Percentiles rank a stretch among this genome's conserved stretches.
phyloP scores from a whole-genome alignment of 1,140 invertebrate genomes.

The Lepeophtheirus salmonis region DNA sequence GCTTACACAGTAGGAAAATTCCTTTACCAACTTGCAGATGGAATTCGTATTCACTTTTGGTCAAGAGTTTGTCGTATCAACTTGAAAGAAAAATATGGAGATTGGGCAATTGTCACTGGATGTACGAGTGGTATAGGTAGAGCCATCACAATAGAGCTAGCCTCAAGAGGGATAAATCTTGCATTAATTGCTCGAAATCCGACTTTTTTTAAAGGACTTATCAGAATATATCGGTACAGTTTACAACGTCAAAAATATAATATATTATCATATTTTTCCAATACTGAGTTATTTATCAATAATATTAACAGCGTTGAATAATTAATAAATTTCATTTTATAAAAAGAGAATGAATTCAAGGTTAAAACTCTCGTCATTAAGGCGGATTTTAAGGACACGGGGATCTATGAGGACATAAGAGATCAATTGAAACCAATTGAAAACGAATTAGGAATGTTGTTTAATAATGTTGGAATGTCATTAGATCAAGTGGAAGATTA shows the following conservation, averaged over 20 bases:
- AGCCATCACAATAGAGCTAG: constrained; percentile 33
- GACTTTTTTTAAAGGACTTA: neutral
- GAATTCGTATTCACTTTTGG: neutral
- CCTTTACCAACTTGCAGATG: neutral
- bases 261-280: too few relatives aligned
- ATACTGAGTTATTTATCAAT: too few relatives aligned
- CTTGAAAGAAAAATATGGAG: constrained; percentile 9
- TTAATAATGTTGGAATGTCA: constrained; percentile 89
- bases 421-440: neutral
- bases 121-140: constrained; percentile 36
- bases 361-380: constrained; percentile 60
- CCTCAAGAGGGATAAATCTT: constrained; percentile 48
- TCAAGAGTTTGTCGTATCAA: neutral
- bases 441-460: constrained; percentile 61
- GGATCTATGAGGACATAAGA: neutral
- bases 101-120: constrained; percentile 32
- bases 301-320: too few relatives aligned
- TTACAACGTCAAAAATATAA: too few relatives aligned
- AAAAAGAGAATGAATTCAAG: constrained; percentile 49
- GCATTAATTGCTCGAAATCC: constrained; percentile 68
- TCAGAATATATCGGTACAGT: neutral
- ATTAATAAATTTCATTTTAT: too few relatives aligned
- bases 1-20: neutral
- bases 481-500: constrained; percentile 76
- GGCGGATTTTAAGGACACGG: constrained; percentile 53